Evolutionary conservation across 2,888 invertebrate species (phyloP).

Genomic region (Spodoptera exigua): DNA sequence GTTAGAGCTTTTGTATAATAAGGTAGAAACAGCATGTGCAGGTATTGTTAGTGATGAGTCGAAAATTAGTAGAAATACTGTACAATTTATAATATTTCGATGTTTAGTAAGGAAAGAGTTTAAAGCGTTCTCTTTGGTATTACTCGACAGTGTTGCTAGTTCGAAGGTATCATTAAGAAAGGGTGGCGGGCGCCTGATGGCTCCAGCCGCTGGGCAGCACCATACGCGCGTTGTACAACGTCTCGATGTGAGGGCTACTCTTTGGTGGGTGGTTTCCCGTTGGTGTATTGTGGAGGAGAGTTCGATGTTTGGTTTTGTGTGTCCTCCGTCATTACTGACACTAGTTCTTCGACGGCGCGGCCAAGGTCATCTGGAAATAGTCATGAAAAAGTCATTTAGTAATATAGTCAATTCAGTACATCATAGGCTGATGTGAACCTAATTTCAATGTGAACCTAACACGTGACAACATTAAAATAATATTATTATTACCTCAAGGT

Average conservation of each 20-base stretch:
- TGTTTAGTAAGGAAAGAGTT: slow-evolving; percentile 56
- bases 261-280: slow-evolving; percentile 81
- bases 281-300: slow-evolving; percentile 86
- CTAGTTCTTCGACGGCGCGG: slow-evolving; percentile 95
- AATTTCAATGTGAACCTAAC: background rate
- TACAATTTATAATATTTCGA: slow-evolving; percentile 47
- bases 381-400: slow-evolving; percentile 21
- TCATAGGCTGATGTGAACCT: no score
- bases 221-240: slow-evolving; percentile 61
- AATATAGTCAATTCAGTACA: no score
- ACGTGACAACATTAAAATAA: background rate
- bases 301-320: slow-evolving; percentile 68
- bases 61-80: slow-evolving; percentile 80
- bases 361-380: slow-evolving; percentile 94
- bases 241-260: slow-evolving; percentile 66
- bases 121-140: slow-evolving; percentile 67
- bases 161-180: slow-evolving; percentile 57
- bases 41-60: slow-evolving; percentile 87
- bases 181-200: slow-evolving; percentile 36
- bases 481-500: slow-evolving; percentile 81
- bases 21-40: slow-evolving; percentile 71
- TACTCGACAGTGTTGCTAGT: slow-evolving; percentile 80
- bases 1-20: slow-evolving; percentile 80
- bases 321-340: slow-evolving; percentile 96
- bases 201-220: slow-evolving; percentile 64